Evolutionary conservation across 2,797 vertebrate genomes (phyloP).

Genomic region (Arrhamphus sclerolepis): DNA sequence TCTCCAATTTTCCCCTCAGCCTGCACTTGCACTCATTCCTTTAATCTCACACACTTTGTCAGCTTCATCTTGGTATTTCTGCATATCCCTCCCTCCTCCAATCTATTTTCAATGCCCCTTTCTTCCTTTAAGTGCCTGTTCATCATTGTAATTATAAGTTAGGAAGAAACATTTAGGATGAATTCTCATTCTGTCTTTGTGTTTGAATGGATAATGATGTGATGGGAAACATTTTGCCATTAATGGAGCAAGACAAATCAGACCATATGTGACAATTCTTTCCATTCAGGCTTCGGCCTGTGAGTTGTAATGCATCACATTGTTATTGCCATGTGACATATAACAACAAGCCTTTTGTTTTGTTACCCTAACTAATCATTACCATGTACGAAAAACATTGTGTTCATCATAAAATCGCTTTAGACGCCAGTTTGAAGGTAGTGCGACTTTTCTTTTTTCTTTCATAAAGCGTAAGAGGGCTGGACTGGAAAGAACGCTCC

Average conservation of each 20-base stretch:
- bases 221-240: slow-evolving; percentile 52
- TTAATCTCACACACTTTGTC: slow-evolving; percentile 52
- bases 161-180: slow-evolving; percentile 36
- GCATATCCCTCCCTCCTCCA: slow-evolving; percentile 32
- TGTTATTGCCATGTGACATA: slow-evolving; percentile 22
- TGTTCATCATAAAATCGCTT: slow-evolving; percentile 37
- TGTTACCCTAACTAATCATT: slow-evolving; percentile 6
- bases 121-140: slow-evolving; percentile 39
- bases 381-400: slow-evolving; percentile 20
- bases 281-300: slow-evolving; percentile 25
- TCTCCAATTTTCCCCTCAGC: slow-evolving; percentile 34
- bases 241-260: slow-evolving; percentile 41
- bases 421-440: slow-evolving; percentile 28
- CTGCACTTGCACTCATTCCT: slow-evolving; percentile 26
- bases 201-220: slow-evolving; percentile 56
- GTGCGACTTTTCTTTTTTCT: slow-evolving; percentile 26
- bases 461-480: slow-evolving; percentile 23
- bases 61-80: slow-evolving; percentile 30
- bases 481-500: slow-evolving; percentile 62
- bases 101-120: slow-evolving; percentile 28
- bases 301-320: slow-evolving; percentile 27
- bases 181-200: slow-evolving; percentile 40
- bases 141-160: slow-evolving; percentile 44
- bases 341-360: slow-evolving; percentile 16
- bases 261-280: slow-evolving; percentile 47